Evolutionary conservation across 2,888 invertebrate species (phyloP).

Genomic region (Tolmerus cingulatus): DNA sequence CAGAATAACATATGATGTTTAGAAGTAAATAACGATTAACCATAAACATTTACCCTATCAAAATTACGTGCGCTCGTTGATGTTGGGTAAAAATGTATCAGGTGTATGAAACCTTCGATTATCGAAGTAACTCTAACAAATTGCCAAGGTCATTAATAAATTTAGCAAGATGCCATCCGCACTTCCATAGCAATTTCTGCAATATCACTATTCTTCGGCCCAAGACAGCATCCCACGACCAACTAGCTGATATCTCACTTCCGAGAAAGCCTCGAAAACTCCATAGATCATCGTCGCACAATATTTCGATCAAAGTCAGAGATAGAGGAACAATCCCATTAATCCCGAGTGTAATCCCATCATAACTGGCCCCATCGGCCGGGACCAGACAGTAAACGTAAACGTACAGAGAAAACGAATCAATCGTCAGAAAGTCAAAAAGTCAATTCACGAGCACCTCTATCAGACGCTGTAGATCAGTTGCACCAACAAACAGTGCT

Average conservation of each 20-base stretch:
- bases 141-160: neutral
- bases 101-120: neutral
- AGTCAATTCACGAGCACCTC: slow-evolving; percentile 26
- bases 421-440: slow-evolving; percentile 41
- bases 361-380: neutral
- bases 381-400: neutral
- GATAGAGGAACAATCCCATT: slow-evolving; percentile 38
- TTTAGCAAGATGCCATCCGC: neutral
- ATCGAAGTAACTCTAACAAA: neutral
- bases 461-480: slow-evolving; percentile 27
- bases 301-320: slow-evolving; percentile 15
- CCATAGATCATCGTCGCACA: neutral
- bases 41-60: no score
- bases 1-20: no score
- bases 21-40: no score
- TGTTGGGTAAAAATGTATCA: neutral
- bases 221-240: neutral
- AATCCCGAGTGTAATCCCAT: slow-evolving; percentile 43
- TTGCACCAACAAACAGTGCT: slow-evolving; percentile 13
- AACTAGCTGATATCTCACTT: neutral
- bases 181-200: neutral
- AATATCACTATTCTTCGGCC: neutral
- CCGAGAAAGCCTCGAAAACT: neutral
- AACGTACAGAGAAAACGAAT: slow-evolving; percentile 27
- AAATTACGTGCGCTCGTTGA: no score